Percentiles rank a stretch among this genome's conserved stretches.
Evolutionary conservation across 2,888 invertebrate species (phyloP).

Genomic region (Julus scandinavius): DNA sequence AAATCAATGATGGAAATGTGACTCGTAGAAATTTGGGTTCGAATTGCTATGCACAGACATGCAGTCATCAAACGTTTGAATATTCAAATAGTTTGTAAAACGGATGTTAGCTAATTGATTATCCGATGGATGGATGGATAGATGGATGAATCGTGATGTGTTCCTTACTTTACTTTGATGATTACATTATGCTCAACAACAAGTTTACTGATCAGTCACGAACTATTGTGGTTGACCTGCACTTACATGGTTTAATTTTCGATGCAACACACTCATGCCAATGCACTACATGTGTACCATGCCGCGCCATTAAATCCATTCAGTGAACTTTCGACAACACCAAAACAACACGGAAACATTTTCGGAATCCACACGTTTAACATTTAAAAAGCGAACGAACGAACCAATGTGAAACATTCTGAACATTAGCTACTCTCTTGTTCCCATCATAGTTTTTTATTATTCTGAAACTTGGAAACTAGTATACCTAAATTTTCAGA

Average conservation of each 20-base stretch:
- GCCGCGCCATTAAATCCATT: neutral
- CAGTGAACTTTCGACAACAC: slow-evolving; percentile 13
- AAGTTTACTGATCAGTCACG: slow-evolving; percentile 15
- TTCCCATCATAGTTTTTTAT: too few species aligned
- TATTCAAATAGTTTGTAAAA: neutral
- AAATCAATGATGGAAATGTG: too few species aligned
- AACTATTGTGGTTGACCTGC: slow-evolving; percentile 28
- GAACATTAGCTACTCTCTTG: too few species aligned
- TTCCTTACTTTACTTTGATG: slow-evolving; percentile 3
- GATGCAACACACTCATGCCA: neutral
- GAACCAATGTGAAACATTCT: too few species aligned
- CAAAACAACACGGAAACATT: neutral
- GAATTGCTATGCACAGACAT: too few species aligned
- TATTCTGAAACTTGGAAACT: too few species aligned
- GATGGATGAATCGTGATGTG: neutral
- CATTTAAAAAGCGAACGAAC: too few species aligned
- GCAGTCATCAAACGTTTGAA: too few species aligned
- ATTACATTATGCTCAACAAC: neutral
- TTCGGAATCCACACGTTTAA: neutral
- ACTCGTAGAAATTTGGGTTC: too few species aligned
- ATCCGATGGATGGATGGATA: neutral
- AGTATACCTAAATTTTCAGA: too few species aligned
- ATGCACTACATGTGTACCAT: slow-evolving; percentile 1
- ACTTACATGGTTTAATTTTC: slow-evolving; percentile 1
- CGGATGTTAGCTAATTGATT: neutral